Conservation (phyloP, 2,888 invertebrate genomes). For the Parnassius mnemosyne region DNA sequence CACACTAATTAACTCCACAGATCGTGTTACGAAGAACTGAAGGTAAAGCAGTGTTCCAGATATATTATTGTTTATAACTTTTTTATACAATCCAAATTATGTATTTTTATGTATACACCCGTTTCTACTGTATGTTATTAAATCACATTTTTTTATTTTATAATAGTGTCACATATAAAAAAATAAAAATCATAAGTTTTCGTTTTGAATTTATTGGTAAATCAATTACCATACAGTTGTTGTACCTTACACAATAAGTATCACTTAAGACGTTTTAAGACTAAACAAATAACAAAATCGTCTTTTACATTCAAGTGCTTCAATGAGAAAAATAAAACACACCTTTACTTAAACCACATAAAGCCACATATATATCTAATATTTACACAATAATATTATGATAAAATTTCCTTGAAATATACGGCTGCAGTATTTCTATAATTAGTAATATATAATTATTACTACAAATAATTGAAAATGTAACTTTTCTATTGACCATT, state of each 20-base stretch:
- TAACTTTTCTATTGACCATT: too few relatives aligned
- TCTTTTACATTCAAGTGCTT: conserved; percentile 37
- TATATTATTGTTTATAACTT: neutral
- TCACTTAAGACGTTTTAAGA: conserved; percentile 36
- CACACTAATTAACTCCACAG: neutral
- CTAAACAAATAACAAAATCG: conserved; percentile 41
- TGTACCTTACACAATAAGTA: conserved; percentile 43
- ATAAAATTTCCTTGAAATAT: conserved; percentile 2
- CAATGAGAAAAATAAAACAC: conserved; percentile 18
- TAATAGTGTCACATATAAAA: neutral
- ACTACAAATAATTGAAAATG: too few relatives aligned
- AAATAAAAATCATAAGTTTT: conserved; percentile 33
- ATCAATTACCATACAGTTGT: conserved; percentile 48
- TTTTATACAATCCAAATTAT: too few relatives aligned
- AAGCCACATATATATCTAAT: conserved; percentile 26
- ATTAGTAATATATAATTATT: too few relatives aligned
- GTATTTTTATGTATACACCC: too few relatives aligned
- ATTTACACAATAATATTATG: conserved; percentile 31
- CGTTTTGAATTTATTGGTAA: conserved; percentile 49
- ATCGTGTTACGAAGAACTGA: conserved; percentile 5
- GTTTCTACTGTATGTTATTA: too few relatives aligned
- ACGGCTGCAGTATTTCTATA: neutral
- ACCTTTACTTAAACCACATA: conserved; percentile 7
- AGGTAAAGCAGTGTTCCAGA: neutral
- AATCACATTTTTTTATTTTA: neutral